Evolutionary conservation across 2,797 vertebrate genomes (phyloP), one percentile per base, ranked within the genome.

Genomic region (Clarias laeviceps): DNA sequence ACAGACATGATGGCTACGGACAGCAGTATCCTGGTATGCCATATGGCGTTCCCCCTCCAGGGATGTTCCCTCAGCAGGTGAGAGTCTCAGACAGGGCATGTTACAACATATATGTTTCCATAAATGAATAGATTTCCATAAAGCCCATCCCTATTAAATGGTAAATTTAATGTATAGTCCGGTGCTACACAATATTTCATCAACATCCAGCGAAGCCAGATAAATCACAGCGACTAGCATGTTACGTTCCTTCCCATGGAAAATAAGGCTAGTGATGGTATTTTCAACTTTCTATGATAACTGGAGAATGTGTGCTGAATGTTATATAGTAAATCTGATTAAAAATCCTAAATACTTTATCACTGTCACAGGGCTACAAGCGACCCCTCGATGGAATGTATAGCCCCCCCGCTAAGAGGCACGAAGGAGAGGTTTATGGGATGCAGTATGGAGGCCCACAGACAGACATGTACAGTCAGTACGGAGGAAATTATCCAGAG

Each of bases 41-140:
- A 0, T 99, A 99, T 82, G 97, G 96, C 90, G 97, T 96, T 89
- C 98, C 98, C 85, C 50, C 86, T 80, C 24, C 82, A 69, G 97
- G 97, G 92, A 97, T 99, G 94, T 99, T 97, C 90, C 95, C 97
- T 70, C 98, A 99, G 90, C 98, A 98, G 97, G 98, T 99, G 94
- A 95, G 92, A 57, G 27, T 8, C 56, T 64, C 24, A 54, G 3
- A 40, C n/a, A 70, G 70, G 45, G 29, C 37, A 59, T 79, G 56
- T 45, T 72, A 11, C 72, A 54, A 66, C 27, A 54, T 32, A 50
- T 17, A 6, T 15, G 45, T 80, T 54, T 64, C 24, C 5, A 80
- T 77, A 59, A 32, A 57, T 76, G 1, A 76, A 32, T 32, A 76
- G 27, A 22, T 57, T 57, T 57, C 54, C 12, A 29, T 37, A 50